Evolutionary conservation across 1,140 invertebrate species (phyloP), one percentile per base, ranked within the genome.

Genomic region (Archegozetes longisetosus): DNA sequence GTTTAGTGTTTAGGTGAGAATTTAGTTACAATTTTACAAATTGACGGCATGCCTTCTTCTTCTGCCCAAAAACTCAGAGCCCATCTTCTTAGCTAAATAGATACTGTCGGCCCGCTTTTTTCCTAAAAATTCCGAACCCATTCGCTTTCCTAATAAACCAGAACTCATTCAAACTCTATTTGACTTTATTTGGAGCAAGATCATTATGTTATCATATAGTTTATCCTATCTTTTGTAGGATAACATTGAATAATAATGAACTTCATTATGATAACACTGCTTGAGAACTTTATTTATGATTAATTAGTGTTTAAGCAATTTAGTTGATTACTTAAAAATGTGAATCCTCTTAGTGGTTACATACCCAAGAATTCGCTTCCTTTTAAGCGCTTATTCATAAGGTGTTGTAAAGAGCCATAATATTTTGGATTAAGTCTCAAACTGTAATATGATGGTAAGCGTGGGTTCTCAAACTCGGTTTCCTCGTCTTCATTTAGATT

Each of bases 61-160:
- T 28, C 64, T 61, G 32, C 64, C 62, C 2, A 61, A 54, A 46
- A 64, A 66, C 48, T 66, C 65, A 1, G 61, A 63, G 17, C 64
- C 64, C 46, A 62, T 61, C 27, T 54, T 27, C 28, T 60, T 63
- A 12, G 56, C 53, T 6, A 25, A 12, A 25, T 55, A 23, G 13
- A 26, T 20, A 4, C 49, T 52, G 14, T 50, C 29, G 23, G 47
- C 29, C 14, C 57, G 27, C n/a, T n/a, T n/a, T 32, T 66, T 65
- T 1, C 65, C 65, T 55, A 66, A 52, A 52, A 65, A 66, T 26
- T 66, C 65, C 0, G 65, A 66, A 3, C 65, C 62, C 55, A 40
- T 58, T 27, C 50, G 28, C 12, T 59, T 40, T 29, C 52, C 32
- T 40, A n/a, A n/a, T n/a, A n/a, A n/a, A n/a, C n/a, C n/a, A n/a